Conservation (phyloP, 2,113 vertebrate genomes). For the Narcine bancroftii region DNA sequence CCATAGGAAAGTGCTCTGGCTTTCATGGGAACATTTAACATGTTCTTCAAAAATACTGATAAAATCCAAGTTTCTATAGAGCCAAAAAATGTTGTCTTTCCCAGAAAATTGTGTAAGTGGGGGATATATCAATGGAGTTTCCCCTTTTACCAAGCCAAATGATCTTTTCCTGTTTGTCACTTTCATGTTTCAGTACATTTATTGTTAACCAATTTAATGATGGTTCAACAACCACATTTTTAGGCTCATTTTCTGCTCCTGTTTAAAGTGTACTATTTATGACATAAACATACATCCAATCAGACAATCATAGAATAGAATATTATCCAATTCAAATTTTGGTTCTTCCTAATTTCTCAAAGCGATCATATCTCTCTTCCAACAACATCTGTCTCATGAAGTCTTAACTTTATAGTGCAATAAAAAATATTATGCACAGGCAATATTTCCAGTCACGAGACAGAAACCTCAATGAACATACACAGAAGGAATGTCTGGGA, state of each 20-base stretch:
- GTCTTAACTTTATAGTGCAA: background rate
- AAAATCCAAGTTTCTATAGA: background rate
- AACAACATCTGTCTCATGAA: background rate
- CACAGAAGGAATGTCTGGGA: background rate
- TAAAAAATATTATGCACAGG: background rate
- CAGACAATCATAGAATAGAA: background rate
- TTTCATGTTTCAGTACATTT: background rate
- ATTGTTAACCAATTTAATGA: background rate
- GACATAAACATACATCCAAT: background rate
- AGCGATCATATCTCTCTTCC: background rate
- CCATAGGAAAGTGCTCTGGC: background rate
- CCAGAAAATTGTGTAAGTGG: background rate
- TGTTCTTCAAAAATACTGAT: background rate
- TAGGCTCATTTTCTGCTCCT: background rate
- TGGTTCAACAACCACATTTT: background rate
- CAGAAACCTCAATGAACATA: background rate
- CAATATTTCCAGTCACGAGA: background rate
- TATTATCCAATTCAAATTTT: background rate
- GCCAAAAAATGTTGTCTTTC: background rate
- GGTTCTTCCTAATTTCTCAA: background rate
- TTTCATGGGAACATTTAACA: background rate
- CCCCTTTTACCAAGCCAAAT: background rate
- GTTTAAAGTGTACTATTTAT: background rate
- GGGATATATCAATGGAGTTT: background rate
- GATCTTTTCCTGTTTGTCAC: background rate